Evolutionary conservation across 2,113 vertebrate species (phyloP).

Genomic region (Onychostoma macrolepis): DNA sequence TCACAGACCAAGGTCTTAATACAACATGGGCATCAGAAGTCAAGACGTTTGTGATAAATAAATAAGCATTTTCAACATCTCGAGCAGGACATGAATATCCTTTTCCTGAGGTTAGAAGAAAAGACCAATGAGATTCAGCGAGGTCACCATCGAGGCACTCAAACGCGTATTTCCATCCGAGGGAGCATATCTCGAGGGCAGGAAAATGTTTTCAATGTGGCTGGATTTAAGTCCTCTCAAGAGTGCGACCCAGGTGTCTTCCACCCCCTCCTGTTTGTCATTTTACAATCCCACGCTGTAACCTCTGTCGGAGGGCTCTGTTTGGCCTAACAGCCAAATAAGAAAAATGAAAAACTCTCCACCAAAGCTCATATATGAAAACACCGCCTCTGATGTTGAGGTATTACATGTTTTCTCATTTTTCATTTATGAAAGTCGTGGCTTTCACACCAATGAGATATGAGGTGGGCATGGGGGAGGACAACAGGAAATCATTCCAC

Average conservation of each 20-base stretch:
- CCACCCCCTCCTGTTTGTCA: conserved; percentile 22
- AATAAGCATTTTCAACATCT: background rate
- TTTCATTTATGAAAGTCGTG: conserved; percentile 41
- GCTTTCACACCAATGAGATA: conserved; percentile 21
- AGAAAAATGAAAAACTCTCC: conserved; percentile 26
- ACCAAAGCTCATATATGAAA: conserved; percentile 29
- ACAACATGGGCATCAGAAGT: background rate
- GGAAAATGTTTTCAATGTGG: background rate
- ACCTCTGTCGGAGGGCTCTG: conserved; percentile 10
- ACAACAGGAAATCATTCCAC: conserved; percentile 35
- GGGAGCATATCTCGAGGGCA: background rate
- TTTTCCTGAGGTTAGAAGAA: conserved; percentile 13
- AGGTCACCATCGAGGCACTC: background rate
- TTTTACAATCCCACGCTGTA: background rate
- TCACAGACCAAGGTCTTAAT: background rate
- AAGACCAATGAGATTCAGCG: conserved; percentile 37
- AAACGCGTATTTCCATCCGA: conserved; percentile 3
- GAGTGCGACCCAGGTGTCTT: conserved; percentile 36
- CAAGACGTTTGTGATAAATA: background rate
- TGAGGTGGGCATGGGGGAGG: conserved; percentile 11
- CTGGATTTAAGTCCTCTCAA: conserved; percentile 5
- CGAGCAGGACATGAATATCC: background rate
- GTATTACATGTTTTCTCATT: conserved; percentile 37
- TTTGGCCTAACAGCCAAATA: conserved; percentile 38
- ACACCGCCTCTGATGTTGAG: conserved; percentile 20